Percentiles rank a stretch among this genome's conserved stretches.
These are phyloP conservation scores for Brachionus sp. DNA, from an alignment of 1,140 invertebrate genomes.

Conservation along the genomic window DNA sequence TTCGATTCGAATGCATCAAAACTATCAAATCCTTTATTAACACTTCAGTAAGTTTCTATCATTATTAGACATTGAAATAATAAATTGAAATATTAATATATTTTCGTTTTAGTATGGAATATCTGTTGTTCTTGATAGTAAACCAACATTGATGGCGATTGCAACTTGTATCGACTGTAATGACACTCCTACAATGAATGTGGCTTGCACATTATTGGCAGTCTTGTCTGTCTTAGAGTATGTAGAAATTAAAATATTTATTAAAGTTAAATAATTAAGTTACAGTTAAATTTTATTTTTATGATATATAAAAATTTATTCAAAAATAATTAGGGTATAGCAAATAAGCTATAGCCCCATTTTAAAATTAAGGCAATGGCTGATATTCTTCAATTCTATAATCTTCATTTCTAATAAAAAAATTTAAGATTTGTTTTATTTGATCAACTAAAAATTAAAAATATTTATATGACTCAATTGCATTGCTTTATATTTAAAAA, in stretches of 20 bases:
- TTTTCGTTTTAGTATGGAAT: constrained; percentile 19
- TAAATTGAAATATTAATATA: background rate
- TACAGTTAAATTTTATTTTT: background rate
- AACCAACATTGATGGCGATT: constrained; percentile 27
- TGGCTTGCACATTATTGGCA: constrained; percentile 17
- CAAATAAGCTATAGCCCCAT: too few species aligned
- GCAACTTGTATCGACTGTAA: constrained; percentile 40
- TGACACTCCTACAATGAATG: constrained; percentile 40
- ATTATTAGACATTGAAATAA: background rate
- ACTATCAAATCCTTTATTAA: constrained; percentile 33
- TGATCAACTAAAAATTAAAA: too few species aligned
- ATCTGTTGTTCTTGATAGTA: constrained; percentile 10
- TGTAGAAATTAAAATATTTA: background rate
- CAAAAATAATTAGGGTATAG: too few species aligned
- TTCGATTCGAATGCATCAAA: constrained; percentile 39
- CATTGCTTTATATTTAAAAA: too few species aligned
- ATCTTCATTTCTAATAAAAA: too few species aligned
- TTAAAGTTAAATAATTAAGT: too few species aligned
- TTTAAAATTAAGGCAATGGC: too few species aligned
- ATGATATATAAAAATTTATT: background rate
- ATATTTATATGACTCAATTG: too few species aligned
- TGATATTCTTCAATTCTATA: too few species aligned
- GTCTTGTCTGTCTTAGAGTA: constrained; percentile 40
- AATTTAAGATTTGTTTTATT: too few species aligned
- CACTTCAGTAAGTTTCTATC: background rate